Percentiles rank a stretch among this genome's conserved stretches.
phyloP scores from a whole-genome alignment of 1,140 invertebrate genomes.

The Steinernema khuongi region DNA sequence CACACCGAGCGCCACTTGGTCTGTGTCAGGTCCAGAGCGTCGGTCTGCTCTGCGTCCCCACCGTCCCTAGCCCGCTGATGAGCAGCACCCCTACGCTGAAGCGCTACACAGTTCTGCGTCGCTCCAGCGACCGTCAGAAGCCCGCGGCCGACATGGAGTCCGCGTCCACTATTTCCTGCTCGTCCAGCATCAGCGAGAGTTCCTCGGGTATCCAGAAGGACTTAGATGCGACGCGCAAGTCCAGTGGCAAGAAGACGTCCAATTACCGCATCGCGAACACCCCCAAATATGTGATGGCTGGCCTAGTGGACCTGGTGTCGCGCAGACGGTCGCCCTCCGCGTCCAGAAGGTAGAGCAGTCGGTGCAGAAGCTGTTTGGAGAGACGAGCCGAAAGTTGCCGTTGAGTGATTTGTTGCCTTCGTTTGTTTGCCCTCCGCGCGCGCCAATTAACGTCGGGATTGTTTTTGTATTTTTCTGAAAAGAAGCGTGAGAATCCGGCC shows the following conservation, averaged over 20 bases:
- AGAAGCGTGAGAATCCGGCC: too few species aligned
- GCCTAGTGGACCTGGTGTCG: not conserved
- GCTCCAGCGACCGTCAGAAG: not conserved
- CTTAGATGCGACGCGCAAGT: not conserved
- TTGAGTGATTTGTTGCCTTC: not conserved
- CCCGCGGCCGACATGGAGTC: not conserved
- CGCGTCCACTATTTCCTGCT: not conserved
- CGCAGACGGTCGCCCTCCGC: not conserved
- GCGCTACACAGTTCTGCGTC: not conserved
- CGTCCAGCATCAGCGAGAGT: constrained; percentile 4
- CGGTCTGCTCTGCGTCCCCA: not conserved
- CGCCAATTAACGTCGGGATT: not conserved
- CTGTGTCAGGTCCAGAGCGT: too few species aligned
- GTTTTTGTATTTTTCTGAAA: too few species aligned
- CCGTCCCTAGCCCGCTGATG: not conserved
- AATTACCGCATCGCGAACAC: not conserved
- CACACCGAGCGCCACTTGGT: too few species aligned
- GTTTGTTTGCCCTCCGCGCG: not conserved
- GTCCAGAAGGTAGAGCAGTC: not conserved
- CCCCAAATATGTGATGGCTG: constrained; percentile 8
- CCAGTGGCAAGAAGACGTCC: not conserved
- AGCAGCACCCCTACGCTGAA: not conserved
- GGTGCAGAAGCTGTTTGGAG: not conserved
- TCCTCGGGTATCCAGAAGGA: not conserved
- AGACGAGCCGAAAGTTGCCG: not conserved